Base-by-base conservation (phyloP, 2,113 vertebrate genomes). In the Podiceps cristatus region DNA sequence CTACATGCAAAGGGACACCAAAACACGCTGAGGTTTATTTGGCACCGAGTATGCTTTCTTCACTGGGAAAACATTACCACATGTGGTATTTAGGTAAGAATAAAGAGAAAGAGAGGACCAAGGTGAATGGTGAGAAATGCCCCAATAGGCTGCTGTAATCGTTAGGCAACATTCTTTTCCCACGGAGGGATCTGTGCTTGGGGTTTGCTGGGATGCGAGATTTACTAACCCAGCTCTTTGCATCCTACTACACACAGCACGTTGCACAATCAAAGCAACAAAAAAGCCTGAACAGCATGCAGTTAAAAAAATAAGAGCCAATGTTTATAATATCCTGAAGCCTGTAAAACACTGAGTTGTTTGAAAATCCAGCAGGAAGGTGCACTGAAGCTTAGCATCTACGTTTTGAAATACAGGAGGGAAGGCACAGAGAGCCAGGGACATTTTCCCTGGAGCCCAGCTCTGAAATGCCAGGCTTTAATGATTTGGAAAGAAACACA, bases 401-500 rank as follows among this genome's bases (percentile, higher is more conserved):
- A 27, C 1, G 2, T 95, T 95, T 95, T 3, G 31, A 92, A 97
- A 93, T 25, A 83, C 68, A 69, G 35, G 40, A 86, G 40, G 55
- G 71, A 95, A 91, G 86, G 85, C 79, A 62, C 69, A 71, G 62
- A 58, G 35, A 79, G 49, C 72, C 44, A 82, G n/a, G 63, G 84
- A 88, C 87, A 40, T 90, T 94, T 58, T 96, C 96, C 95, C 94
- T 85, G 69, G 96, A 97, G 96, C 75, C 37, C 58, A 53, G 59
- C 86, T 97, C 90, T 93, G 86, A 97, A 93, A 94, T 87, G 88
- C 88, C 93, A 97, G 72, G 73, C 86, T 96, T 96, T 97, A 98
- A 95, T 97, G 97, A 97, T 85, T 93, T 96, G 96, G 96, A 97
- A 97, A 96, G 97, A 97, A 98, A 97, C 94, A 97, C 88, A 89